phyloP scores from a whole-genome alignment of 2,797 vertebrate species.

The Gallinago solitaria region DNA sequence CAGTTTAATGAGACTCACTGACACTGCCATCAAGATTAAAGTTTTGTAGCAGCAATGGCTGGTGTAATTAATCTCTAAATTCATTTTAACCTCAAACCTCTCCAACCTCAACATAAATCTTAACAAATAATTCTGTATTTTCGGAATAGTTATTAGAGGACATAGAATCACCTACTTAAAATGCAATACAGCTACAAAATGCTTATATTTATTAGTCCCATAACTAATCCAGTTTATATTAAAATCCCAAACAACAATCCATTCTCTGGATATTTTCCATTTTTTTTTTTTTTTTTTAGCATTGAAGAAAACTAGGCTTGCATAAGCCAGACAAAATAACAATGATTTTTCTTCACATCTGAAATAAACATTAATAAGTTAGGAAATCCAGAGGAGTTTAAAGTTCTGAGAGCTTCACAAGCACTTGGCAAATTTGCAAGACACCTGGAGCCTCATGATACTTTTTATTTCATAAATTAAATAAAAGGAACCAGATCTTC shows the following conservation, averaged over 20 bases:
- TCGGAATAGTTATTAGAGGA: slow-evolving; percentile 12
- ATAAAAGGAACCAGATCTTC: background rate
- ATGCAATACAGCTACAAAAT: slow-evolving; percentile 22
- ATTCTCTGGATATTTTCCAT: background rate
- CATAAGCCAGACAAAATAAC: slow-evolving; percentile 33
- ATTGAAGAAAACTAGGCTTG: background rate
- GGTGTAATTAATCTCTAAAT: background rate
- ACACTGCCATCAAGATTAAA: background rate
- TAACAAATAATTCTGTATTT: slow-evolving; percentile 25
- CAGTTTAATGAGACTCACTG: background rate
- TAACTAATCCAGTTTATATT: slow-evolving; percentile 61
- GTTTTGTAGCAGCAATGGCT: background rate
- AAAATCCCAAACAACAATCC: slow-evolving; percentile 42
- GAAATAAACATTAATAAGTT: slow-evolving; percentile 3
- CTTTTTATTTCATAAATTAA: background rate
- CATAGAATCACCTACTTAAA: slow-evolving; percentile 33
- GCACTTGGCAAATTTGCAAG: slow-evolving; percentile 14
- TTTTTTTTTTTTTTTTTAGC: background rate
- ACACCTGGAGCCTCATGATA: background rate
- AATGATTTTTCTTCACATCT: background rate
- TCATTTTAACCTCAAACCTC: background rate
- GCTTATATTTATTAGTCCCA: slow-evolving; percentile 33
- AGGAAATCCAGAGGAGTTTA: slow-evolving; percentile 36
- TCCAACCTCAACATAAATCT: background rate
- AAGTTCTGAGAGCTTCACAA: background rate